These are phyloP conservation scores for Callipepla californica DNA, from an alignment of 2,113 vertebrate genomes.

Conservation along the genomic window DNA sequence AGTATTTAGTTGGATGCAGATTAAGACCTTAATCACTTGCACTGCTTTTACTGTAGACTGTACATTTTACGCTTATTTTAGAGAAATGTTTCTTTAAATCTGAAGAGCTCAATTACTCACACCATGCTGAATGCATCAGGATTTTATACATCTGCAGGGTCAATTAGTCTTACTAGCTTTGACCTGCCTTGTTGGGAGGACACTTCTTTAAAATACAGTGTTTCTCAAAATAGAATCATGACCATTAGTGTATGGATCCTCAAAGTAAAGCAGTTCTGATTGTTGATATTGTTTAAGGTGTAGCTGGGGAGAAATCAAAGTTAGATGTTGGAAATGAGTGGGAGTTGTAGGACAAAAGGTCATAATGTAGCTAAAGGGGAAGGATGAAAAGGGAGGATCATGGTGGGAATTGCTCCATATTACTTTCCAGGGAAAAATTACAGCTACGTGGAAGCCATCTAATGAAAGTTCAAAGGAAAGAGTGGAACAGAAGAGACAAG, in stretches of 20 bases:
- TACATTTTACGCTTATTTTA: neutral
- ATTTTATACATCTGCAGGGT: neutral
- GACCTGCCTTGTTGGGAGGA: neutral
- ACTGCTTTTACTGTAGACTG: neutral
- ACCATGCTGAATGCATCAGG: neutral
- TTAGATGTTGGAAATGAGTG: neutral
- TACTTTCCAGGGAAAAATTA: conserved; percentile 24
- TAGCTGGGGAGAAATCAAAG: conserved; percentile 15
- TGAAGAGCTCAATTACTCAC: neutral
- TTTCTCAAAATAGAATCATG: neutral
- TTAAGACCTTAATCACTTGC: neutral
- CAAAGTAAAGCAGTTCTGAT: neutral
- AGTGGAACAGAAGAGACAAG: neutral
- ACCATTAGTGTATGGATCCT: neutral
- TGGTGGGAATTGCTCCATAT: conserved; percentile 34
- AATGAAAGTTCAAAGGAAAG: neutral
- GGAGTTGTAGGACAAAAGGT: conserved; percentile 23
- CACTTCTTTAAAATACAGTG: neutral
- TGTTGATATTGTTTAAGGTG: neutral
- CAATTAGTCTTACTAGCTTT: neutral
- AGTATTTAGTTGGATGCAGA: neutral
- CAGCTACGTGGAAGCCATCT: neutral
- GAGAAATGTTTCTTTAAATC: neutral
- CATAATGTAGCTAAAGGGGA: neutral
- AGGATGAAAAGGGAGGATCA: conserved; percentile 4